Percentiles rank a stretch among this genome's conserved stretches.
Evolutionary conservation across 2,797 vertebrate species (phyloP).

Genomic region (Pachyuromys duprasi): DNA sequence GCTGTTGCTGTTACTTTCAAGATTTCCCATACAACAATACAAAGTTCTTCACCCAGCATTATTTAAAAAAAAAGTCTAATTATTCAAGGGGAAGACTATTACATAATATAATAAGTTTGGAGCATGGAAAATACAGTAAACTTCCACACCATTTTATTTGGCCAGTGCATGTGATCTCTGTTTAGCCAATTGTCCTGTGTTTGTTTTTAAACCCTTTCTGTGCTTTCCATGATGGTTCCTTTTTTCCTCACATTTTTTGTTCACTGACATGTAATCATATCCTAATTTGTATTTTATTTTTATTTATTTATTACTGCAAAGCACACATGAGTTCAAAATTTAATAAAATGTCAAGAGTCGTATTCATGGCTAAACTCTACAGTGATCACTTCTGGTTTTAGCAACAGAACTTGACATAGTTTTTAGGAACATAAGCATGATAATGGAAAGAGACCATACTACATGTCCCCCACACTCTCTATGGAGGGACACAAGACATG

Average conservation of each 20-base stretch:
- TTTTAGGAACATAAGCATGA: not conserved
- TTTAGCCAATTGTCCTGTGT: not conserved
- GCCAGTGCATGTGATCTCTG: not conserved
- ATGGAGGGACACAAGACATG: not conserved
- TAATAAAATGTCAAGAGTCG: not conserved
- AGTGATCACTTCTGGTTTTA: not conserved
- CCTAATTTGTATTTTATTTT: not conserved
- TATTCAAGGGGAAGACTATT: not conserved
- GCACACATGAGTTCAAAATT: not conserved
- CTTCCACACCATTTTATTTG: slow-evolving; percentile 6
- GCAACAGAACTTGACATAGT: not conserved
- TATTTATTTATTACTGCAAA: not conserved
- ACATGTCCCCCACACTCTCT: not conserved
- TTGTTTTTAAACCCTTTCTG: slow-evolving; percentile 21
- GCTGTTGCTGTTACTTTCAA: not conserved
- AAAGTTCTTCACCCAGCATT: slow-evolving; percentile 16
- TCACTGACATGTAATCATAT: not conserved
- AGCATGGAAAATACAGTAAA: slow-evolving; percentile 2
- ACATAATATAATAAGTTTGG: not conserved
- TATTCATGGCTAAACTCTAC: not conserved
- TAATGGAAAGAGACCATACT: not conserved
- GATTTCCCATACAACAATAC: not conserved
- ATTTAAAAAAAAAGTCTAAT: not conserved
- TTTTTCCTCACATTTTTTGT: not conserved
- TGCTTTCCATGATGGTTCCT: not conserved